Conservation (phyloP, 2,797 vertebrate genomes). For the Forpus xanthops region DNA sequence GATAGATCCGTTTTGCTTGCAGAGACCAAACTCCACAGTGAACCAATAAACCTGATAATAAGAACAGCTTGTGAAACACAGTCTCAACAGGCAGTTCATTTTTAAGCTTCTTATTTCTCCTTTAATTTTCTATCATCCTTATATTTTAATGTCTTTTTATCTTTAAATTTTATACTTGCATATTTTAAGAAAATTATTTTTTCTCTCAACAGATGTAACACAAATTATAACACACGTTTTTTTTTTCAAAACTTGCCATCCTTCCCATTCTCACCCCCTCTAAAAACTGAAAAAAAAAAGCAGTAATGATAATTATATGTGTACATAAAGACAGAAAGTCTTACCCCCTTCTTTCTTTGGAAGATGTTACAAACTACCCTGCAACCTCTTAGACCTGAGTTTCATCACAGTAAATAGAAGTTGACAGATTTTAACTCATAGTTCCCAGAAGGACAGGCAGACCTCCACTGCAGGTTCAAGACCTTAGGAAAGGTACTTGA, state of each 20-base stretch:
- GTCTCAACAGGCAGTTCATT: neutral
- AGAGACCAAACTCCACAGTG: constrained; percentile 86
- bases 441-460: neutral
- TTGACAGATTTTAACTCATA: neutral
- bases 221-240: neutral
- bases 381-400: neutral
- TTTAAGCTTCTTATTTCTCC: neutral
- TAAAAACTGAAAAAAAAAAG: rapidly evolving
- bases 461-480: neutral
- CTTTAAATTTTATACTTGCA: neutral
- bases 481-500: neutral
- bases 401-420: neutral
- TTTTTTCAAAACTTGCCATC: neutral
- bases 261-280: neutral
- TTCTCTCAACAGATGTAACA: neutral
- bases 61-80: neutral
- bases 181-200: neutral
- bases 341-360: neutral
- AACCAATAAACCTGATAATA: constrained; percentile 84
- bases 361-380: neutral
- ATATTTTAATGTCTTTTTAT: neutral
- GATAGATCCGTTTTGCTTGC: constrained; percentile 80
- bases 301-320: neutral
- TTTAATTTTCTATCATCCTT: neutral
- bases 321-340: neutral